Evolutionary conservation across 2,113 vertebrate genomes (phyloP).

Genomic region (Alethe castanea): DNA sequence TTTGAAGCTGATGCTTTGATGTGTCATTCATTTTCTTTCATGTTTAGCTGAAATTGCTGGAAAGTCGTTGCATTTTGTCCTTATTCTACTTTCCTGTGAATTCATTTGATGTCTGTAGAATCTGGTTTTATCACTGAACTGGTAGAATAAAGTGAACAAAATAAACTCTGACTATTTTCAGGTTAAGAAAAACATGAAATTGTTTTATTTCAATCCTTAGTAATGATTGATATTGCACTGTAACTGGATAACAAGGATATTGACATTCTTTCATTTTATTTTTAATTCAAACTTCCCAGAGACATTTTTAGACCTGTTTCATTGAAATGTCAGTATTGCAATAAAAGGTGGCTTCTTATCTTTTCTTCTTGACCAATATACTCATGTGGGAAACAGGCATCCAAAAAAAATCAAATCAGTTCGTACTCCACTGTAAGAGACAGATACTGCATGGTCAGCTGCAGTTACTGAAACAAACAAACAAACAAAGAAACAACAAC

Average conservation of each 20-base stretch:
- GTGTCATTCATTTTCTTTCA: slow-evolving; percentile 15
- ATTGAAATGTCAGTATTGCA: background rate
- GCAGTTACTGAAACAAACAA: background rate
- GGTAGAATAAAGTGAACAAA: background rate
- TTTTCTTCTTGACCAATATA: background rate
- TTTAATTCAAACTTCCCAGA: background rate
- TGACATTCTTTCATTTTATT: background rate
- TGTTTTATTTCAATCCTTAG: background rate
- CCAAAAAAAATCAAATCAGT: background rate
- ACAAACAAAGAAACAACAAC: too few species aligned
- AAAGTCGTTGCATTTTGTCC: background rate
- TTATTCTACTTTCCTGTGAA: background rate
- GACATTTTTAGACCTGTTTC: background rate
- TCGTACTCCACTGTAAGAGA: background rate
- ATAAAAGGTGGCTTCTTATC: background rate
- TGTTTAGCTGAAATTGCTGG: background rate
- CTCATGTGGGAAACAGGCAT: background rate
- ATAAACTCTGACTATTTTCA: background rate
- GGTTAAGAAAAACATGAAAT: background rate
- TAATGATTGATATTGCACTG: background rate
- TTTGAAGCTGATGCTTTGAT: slow-evolving; percentile 47
- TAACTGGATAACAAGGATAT: background rate
- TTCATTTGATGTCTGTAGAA: background rate
- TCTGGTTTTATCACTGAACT: background rate
- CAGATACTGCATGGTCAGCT: background rate